phyloP scores from a whole-genome alignment of 1,140 invertebrate species.

The Drosophila jambulina region DNA sequence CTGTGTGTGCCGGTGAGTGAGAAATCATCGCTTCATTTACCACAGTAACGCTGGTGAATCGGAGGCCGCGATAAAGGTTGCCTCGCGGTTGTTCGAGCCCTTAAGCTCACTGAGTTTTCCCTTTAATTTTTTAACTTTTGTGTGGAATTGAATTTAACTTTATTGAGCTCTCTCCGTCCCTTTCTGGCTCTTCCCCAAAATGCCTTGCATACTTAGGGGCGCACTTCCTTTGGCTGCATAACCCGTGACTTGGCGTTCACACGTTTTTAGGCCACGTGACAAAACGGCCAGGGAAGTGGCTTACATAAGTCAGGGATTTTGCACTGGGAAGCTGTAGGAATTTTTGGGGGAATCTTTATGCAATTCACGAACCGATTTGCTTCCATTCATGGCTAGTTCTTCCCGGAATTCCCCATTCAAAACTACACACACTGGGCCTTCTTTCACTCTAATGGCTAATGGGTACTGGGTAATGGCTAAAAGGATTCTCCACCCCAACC shows the following conservation, averaged over 20 bases:
- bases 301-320: slow-evolving; percentile 2
- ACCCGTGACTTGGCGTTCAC: slow-evolving; percentile 7
- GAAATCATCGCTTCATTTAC: slow-evolving; percentile 36
- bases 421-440: background rate
- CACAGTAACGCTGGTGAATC: slow-evolving; percentile 24
- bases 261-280: slow-evolving; percentile 24
- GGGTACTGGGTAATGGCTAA: slow-evolving; percentile 5
- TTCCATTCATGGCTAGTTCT: slow-evolving; percentile 1
- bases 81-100: background rate
- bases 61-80: slow-evolving; percentile 5
- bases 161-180: too few relatives aligned
- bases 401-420: background rate
- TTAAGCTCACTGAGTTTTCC: slow-evolving; percentile 9
- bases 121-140: slow-evolving; percentile 25
- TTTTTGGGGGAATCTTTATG: slow-evolving; percentile 8
- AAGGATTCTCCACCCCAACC: slow-evolving; percentile 21
- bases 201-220: slow-evolving; percentile 14
- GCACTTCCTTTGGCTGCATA: slow-evolving; percentile 9
- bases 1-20: slow-evolving; percentile 35
- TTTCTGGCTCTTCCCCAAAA: background rate
- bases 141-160: slow-evolving; percentile 1
- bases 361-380: slow-evolving; percentile 9
- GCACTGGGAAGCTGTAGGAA: background rate
- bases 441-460: slow-evolving; percentile 8
- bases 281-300: background rate